Conservation (phyloP, 2,888 invertebrate genomes). For the Synanthedon formicaeformis region DNA sequence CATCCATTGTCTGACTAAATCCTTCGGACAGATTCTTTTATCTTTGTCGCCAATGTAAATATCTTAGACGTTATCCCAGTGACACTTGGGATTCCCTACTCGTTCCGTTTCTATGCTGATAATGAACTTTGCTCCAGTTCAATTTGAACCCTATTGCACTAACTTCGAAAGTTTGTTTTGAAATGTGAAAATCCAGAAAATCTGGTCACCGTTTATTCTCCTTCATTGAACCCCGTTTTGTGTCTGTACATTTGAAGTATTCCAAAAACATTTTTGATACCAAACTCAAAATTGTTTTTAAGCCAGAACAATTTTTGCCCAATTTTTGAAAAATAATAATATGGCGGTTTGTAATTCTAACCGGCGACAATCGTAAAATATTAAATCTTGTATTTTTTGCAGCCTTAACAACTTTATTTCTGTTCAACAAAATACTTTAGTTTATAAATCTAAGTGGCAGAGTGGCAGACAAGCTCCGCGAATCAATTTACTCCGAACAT, state of each 20-base stretch:
- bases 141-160: neutral
- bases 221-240: neutral
- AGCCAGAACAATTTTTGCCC: too few species aligned
- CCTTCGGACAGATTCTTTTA: conserved; percentile 32
- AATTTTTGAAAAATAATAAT: too few species aligned
- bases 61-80: conserved; percentile 16
- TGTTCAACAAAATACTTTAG: neutral
- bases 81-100: neutral
- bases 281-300: neutral
- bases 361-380: too few species aligned
- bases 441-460: conserved; percentile 15
- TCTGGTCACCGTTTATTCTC: neutral
- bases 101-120: neutral
- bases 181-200: neutral
- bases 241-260: neutral
- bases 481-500: conserved; percentile 25
- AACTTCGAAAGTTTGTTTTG: neutral
- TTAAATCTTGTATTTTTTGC: neutral
- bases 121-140: neutral
- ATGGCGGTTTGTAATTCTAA: too few species aligned
- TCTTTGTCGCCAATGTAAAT: conserved; percentile 40
- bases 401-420: neutral
- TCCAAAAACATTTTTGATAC: neutral
- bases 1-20: conserved; percentile 30
- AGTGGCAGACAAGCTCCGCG: conserved; percentile 8